Base-by-base conservation (phyloP, 2,888 invertebrate genomes). In the Hemaris fuciformis region DNA sequence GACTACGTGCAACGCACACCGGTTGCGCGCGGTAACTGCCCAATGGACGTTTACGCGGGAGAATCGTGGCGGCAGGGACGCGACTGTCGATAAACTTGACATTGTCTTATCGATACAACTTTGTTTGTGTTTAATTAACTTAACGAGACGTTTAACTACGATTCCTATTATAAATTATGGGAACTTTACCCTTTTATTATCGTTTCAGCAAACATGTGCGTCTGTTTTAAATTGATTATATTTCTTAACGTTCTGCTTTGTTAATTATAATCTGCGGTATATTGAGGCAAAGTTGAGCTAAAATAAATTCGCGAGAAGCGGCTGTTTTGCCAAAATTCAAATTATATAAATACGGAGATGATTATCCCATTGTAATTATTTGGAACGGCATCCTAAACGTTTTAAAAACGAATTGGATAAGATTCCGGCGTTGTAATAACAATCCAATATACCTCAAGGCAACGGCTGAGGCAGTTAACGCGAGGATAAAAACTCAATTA, bases 401-500 rank as follows among this genome's bases (percentile, higher is more conserved):
- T 27, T 53, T 18, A 53, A 53, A 53, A 53, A 53, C 8, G 31
- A 27, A 31, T 31, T 53, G 53, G 53, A 53, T 31, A 31, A 31
- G 53, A 31, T 31, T 53, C 53, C 18, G 18, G 18, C 53, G 31
- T 31, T 18, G 31, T 18, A 53, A 53, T 53, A 53, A 53, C 31
- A 53, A 53, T 53, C 53, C 53, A 53, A 53, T 53, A 53, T 53
- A 31, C 53, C 53, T 31, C 43, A 59, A 42, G 58, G 43, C 53
- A 59, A 18, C 43, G 23, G 22, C 22, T 57, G 38, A 46, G 57
- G 38, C 46, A 58, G 43, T 61, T 57, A 61, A 61, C 57, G 61
- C 57, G 45, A 6, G 45, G 46, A 57, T 46, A 61, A 57, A 45
- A 61, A 61, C 57, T 31, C 57, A 61, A 61, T 61, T 61, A 61